These are phyloP conservation scores for Furcula furcula DNA, from an alignment of 2,888 invertebrate genomes.

Conservation along the genomic window DNA sequence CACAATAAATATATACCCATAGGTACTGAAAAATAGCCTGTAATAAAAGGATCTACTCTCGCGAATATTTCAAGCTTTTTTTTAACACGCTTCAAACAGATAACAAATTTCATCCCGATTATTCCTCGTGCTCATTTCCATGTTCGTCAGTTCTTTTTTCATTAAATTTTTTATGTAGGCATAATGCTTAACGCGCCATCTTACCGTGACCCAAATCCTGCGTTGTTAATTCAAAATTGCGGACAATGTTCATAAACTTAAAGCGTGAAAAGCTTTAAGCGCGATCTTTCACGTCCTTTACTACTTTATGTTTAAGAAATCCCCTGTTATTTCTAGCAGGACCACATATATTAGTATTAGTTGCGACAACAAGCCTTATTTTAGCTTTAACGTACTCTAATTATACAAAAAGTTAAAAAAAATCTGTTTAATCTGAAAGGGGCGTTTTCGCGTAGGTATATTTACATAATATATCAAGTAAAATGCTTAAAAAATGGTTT, in stretches of 20 bases:
- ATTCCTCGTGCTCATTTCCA: constrained; percentile 10
- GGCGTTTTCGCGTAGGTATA: too few relatives aligned
- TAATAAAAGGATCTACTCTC: not conserved
- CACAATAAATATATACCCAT: too few relatives aligned
- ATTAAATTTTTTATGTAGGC: constrained; percentile 13
- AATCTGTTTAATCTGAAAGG: too few relatives aligned
- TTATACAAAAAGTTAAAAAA: too few relatives aligned
- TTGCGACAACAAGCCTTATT: too few relatives aligned
- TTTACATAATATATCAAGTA: too few relatives aligned
- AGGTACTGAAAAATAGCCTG: not conserved
- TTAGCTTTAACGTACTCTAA: too few relatives aligned
- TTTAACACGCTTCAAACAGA: not conserved
- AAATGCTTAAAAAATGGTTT: too few relatives aligned
- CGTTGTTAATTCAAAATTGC: constrained; percentile 25
- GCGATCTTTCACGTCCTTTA: not conserved
- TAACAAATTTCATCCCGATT: constrained; percentile 16
- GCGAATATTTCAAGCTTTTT: not conserved
- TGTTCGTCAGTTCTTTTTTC: constrained; percentile 15
- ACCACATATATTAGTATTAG: too few relatives aligned
- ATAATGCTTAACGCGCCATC: constrained; percentile 22
- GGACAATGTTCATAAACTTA: constrained; percentile 30
- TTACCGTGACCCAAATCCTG: constrained; percentile 28
- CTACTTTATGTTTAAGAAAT: too few relatives aligned
- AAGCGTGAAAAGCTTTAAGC: constrained; percentile 34
- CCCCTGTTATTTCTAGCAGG: too few relatives aligned